These are phyloP conservation scores for Caenorhabditis doughertyi DNA, from an alignment of 2,888 invertebrate species.

Conservation along the genomic window DNA sequence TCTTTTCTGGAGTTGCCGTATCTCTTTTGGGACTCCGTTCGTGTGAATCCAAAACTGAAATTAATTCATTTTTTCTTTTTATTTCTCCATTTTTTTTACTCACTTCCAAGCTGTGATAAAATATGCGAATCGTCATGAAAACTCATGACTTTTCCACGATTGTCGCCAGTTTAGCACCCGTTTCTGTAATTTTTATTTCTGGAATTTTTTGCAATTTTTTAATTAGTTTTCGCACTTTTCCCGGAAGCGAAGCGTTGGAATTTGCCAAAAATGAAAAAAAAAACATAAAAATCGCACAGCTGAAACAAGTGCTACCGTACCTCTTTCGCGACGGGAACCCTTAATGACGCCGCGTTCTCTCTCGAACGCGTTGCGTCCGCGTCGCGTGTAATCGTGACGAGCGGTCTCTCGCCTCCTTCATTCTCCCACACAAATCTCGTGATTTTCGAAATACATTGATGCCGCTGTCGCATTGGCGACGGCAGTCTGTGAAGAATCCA, in stretches of 20 bases:
- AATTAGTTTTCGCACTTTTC: background rate
- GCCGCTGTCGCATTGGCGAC: background rate
- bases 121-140: slow-evolving; percentile 75
- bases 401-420: slow-evolving; percentile 26
- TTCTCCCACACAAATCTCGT: slow-evolving; percentile 22
- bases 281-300: slow-evolving; percentile 50
- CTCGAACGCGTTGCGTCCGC: slow-evolving; percentile 14
- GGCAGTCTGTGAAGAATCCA: slow-evolving; percentile 3
- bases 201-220: slow-evolving; percentile 14
- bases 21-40: slow-evolving; percentile 71
- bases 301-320: slow-evolving; percentile 58
- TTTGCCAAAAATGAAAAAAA: background rate
- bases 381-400: slow-evolving; percentile 27
- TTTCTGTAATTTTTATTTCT: slow-evolving; percentile 42
- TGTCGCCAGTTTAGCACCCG: slow-evolving; percentile 36
- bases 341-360: background rate
- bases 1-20: slow-evolving; percentile 43
- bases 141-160: slow-evolving; percentile 59
- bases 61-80: too few relatives aligned
- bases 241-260: slow-evolving; percentile 33
- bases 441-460: slow-evolving; percentile 50
- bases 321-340: slow-evolving; percentile 2
- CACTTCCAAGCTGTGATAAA: slow-evolving; percentile 75
- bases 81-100: slow-evolving; percentile 60
- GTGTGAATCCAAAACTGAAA: slow-evolving; percentile 73